Conservation (phyloP, 2,797 vertebrate species). For the Bovichtus variegatus region DNA sequence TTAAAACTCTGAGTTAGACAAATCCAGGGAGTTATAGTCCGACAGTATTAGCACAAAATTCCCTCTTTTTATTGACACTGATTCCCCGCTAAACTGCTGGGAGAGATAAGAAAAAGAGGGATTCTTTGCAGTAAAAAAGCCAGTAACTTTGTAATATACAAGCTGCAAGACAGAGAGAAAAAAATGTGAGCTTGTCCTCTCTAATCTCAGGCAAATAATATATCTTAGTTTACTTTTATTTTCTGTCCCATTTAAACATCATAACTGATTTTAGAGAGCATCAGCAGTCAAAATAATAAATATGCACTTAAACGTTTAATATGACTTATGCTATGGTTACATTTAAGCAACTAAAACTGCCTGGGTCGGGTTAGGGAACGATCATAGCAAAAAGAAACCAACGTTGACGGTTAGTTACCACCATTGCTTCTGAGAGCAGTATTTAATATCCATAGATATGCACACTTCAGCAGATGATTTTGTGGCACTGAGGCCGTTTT, state of each 20-base stretch:
- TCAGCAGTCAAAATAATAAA: too few relatives aligned
- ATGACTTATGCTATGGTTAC: too few relatives aligned
- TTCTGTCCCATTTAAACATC: too few relatives aligned
- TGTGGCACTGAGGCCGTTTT: conserved; percentile 31
- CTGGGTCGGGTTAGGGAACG: too few relatives aligned
- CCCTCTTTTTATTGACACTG: not conserved
- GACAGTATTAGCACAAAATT: not conserved
- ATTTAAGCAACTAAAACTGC: not conserved
- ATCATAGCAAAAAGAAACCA: not conserved
- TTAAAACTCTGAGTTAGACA: not conserved
- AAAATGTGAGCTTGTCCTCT: too few relatives aligned
- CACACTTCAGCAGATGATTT: conserved; percentile 9
- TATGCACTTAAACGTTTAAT: too few relatives aligned
- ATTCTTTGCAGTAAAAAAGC: not conserved
- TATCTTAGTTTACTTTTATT: too few relatives aligned
- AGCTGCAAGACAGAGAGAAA: too few relatives aligned
- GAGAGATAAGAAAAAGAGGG: not conserved
- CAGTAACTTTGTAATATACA: not conserved
- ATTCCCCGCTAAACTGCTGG: not conserved
- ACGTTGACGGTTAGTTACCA: not conserved
- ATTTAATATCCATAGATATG: not conserved
- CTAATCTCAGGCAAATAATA: too few relatives aligned
- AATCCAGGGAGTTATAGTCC: not conserved
- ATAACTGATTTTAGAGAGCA: too few relatives aligned
- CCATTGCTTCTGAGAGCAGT: not conserved